A percentile compares a stretch with the other conserved stretches of the same genome.
Conservation (phyloP, 2,113 vertebrate species). For the Isichthys henryi region DNA sequence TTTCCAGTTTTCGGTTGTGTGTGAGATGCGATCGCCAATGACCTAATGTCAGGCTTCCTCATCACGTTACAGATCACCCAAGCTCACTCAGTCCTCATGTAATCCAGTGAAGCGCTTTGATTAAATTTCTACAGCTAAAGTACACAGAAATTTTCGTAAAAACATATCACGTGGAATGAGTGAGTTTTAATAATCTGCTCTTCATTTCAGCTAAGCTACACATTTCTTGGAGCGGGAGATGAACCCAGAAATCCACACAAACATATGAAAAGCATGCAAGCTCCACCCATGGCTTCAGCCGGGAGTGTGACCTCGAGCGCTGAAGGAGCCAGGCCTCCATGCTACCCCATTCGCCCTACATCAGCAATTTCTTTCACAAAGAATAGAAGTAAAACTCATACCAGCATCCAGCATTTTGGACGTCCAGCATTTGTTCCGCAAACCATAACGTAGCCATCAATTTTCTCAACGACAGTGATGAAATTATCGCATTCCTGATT, state of each 20-base stretch:
- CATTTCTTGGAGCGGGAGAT: neutral
- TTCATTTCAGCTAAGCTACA: neutral
- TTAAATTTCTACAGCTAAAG: neutral
- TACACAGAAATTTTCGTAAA: neutral
- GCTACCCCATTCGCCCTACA: neutral
- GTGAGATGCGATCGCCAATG: neutral
- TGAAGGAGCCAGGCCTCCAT: neutral
- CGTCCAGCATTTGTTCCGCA: conserved; percentile 67
- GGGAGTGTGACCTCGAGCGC: neutral
- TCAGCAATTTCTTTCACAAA: neutral
- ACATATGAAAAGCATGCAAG: neutral
- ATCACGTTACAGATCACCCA: neutral
- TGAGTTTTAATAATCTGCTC: neutral
- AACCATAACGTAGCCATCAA: conserved; percentile 59
- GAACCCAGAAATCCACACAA: neutral
- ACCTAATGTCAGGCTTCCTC: neutral
- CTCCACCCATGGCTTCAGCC: neutral
- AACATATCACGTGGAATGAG: neutral
- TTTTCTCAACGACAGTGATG: conserved; percentile 67
- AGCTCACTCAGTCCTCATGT: neutral
- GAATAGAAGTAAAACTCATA: conserved; percentile 41
- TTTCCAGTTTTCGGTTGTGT: neutral
- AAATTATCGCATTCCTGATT: conserved; percentile 64
- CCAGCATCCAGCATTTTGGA: conserved; percentile 72
- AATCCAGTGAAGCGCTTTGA: neutral